These are phyloP conservation scores for Chrysochloris asiatica DNA, from an alignment of 2,113 vertebrate species.

Conservation along the genomic window DNA sequence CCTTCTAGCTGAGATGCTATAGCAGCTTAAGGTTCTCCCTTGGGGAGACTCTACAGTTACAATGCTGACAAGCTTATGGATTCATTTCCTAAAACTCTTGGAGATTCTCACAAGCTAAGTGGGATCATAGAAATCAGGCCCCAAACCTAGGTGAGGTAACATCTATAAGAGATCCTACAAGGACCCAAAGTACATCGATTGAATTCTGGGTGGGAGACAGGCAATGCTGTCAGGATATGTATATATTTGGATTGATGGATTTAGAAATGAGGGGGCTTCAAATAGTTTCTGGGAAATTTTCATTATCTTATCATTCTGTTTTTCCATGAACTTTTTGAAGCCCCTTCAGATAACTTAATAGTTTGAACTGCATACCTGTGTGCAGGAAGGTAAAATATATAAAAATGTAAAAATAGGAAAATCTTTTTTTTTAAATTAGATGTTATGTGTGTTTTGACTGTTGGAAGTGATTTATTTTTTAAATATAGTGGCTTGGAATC, in stretches of 20 bases:
- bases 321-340: too few species aligned
- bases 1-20: neutral
- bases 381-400: neutral
- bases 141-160: neutral
- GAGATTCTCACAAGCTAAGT: neutral
- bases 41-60: neutral
- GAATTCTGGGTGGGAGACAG: neutral
- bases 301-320: too few species aligned
- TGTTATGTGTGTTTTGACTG: neutral
- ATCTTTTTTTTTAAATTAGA: neutral
- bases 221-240: accelerated
- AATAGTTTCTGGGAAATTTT: too few species aligned
- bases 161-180: neutral
- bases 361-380: neutral
- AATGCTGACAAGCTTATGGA: neutral
- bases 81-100: neutral
- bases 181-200: neutral
- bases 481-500: neutral
- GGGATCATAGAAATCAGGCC: neutral
- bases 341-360: neutral
- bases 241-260: neutral
- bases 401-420: neutral
- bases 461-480: neutral
- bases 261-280: too few species aligned
- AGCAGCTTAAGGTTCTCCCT: neutral